Evolutionary conservation across 1,140 invertebrate species (phyloP).

Genomic region (Triops cancriformis): DNA sequence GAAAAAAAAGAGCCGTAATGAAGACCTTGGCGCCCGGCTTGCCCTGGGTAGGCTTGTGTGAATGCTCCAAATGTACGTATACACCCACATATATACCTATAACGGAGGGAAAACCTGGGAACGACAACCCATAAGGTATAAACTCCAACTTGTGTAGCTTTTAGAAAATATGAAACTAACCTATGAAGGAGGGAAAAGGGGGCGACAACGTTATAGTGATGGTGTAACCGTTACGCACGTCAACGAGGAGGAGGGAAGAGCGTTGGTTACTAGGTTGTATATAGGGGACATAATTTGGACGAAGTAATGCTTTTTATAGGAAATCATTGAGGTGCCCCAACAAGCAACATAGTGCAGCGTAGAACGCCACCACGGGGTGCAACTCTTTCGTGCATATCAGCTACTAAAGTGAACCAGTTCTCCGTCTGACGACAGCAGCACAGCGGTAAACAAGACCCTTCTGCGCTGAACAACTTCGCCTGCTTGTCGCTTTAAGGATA

Average conservation of each 20-base stretch:
- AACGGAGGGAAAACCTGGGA: not conserved
- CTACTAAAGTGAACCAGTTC: not conserved
- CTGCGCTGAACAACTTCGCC: not conserved
- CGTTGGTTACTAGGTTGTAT: not conserved
- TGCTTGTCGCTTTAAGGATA: not conserved
- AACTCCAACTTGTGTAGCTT: not conserved
- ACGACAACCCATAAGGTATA: not conserved
- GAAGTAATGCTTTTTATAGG: not conserved
- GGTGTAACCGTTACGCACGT: not conserved
- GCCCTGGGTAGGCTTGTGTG: not conserved
- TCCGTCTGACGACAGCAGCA: not conserved
- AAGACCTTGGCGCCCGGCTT: not conserved
- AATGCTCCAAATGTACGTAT: not conserved
- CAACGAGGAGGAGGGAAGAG: not conserved
- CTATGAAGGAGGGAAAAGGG: not conserved
- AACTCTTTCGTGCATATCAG: not conserved
- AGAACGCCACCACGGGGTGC: not conserved
- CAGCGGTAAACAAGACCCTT: not conserved
- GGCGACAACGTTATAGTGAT: not conserved
- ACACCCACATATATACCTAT: not conserved
- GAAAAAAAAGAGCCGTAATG: conserved; percentile 5
- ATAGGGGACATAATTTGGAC: not conserved
- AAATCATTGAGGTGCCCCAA: not conserved
- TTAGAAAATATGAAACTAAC: conserved; percentile 1
- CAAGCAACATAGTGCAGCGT: not conserved